Evolutionary conservation across 1,140 invertebrate species (phyloP), one percentile per base, ranked within the genome.

Genomic region (Catajapyx aquilonaris): DNA sequence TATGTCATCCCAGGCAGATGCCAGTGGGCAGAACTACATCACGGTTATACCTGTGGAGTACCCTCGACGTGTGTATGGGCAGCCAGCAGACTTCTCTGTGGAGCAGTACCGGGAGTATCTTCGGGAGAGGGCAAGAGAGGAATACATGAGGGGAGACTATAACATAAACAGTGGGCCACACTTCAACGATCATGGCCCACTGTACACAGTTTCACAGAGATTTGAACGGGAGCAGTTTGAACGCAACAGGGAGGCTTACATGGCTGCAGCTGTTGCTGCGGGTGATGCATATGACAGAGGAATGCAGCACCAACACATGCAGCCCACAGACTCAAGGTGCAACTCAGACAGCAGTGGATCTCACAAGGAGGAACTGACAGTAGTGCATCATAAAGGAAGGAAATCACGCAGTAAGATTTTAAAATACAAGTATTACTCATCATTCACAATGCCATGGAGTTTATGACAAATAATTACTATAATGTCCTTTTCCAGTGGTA

Each of bases 1-100:
- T n/a, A n/a, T n/a, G n/a, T n/a, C n/a, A n/a, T n/a, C n/a, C 7
- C 30, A 31, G 18, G 30, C 30, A 31, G 41, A 42, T 25, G 31
- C 20, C 17, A 38, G 23, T 10, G 23, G 23, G 13, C 40, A 44
- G 25, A 44, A 41, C 33, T 45, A 43, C 31, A 44, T 45, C 7
- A 45, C 44, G 11, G 44, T 45, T 11, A 45, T 45, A 16, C 44
- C 44, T n/a, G 42, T 45, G 13, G 44, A 45, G 21, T 45, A 45
- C 34, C 41, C 41, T 13, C 16, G 44, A 28, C 35, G 41, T n/a
- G 34, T 35, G 25, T 31, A 36, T 20, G 30, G 40, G 11, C 43
- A 44, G 17, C 32, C 41, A 5, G 28, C 43, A 10, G 43, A 44
- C 15, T 44, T 41, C 25, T 32, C 41, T 20, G 41, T 42, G 10